Evolutionary conservation across 2,888 invertebrate genomes (phyloP).

Genomic region (Amorpha juglandis): DNA sequence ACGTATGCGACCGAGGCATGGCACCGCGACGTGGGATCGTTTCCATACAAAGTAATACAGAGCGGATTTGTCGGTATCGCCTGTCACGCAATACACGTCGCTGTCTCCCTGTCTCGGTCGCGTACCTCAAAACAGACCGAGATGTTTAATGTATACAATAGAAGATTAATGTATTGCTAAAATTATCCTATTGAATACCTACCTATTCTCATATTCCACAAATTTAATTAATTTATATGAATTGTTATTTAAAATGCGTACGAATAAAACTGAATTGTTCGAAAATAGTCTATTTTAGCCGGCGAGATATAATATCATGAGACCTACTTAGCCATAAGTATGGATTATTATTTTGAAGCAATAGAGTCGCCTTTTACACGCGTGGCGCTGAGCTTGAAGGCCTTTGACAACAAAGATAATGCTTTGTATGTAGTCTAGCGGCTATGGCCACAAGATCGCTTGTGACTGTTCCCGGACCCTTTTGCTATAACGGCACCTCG

Average conservation of each 20-base stretch:
- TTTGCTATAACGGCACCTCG: slow-evolving; percentile 42
- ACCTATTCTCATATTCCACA: too few relatives aligned
- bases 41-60: too few relatives aligned
- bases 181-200: neutral
- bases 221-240: neutral
- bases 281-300: neutral
- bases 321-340: neutral
- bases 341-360: neutral
- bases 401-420: slow-evolving; percentile 28
- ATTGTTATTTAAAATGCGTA: neutral
- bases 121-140: too few relatives aligned
- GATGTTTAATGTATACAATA: neutral
- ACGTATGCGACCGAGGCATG: too few relatives aligned
- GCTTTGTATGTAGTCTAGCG: slow-evolving; percentile 4
- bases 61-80: too few relatives aligned
- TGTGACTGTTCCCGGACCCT: slow-evolving; percentile 24
- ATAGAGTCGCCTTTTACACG: neutral
- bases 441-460: slow-evolving; percentile 26
- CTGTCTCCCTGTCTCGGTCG: too few relatives aligned
- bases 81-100: too few relatives aligned
- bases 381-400: slow-evolving; percentile 17
- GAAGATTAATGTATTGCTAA: slow-evolving; percentile 16
- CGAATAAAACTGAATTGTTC: neutral
- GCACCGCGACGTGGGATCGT: too few relatives aligned
- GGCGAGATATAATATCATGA: neutral